Conservation (phyloP, 2,888 invertebrate species). For the Unio delphinus region DNA sequence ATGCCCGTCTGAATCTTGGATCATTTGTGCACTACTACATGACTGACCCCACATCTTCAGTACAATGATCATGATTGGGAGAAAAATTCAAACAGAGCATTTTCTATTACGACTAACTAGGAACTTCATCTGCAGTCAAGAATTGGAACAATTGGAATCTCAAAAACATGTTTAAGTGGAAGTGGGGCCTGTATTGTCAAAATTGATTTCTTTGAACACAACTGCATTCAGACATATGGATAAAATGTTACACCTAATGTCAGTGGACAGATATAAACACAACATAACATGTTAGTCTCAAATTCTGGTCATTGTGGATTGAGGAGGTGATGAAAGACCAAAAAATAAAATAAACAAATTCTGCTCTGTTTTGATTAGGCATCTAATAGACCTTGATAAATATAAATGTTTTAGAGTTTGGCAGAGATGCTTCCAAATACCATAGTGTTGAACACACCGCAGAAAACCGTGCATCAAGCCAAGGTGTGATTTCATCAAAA, state of each 20-base stretch:
- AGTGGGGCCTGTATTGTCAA: no score
- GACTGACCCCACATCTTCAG: no score
- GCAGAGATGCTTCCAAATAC: slow-evolving; percentile 13
- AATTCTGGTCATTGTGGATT: slow-evolving; percentile 7
- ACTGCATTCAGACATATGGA: no score
- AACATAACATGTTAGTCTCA: slow-evolving; percentile 4
- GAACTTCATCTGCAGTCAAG: neutral
- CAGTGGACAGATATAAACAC: neutral
- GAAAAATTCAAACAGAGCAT: no score
- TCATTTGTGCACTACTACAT: no score
- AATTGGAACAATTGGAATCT: no score
- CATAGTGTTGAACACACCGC: slow-evolving; percentile 17
- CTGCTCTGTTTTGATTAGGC: slow-evolving; percentile 2
- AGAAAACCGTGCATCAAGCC: slow-evolving; percentile 14
- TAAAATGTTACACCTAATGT: neutral
- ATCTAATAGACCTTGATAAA: slow-evolving; percentile 12
- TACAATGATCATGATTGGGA: no score
- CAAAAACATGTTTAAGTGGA: no score
- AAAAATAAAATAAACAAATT: slow-evolving; percentile 8
- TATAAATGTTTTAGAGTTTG: slow-evolving; percentile 3
- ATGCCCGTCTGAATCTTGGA: no score
- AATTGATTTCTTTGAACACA: no score
- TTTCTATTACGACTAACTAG: neutral
- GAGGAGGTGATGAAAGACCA: slow-evolving; percentile 9
- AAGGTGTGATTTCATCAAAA: slow-evolving; percentile 8